These are phyloP conservation scores for Athalia circularis DNA, from an alignment of 2,888 invertebrate genomes.

Conservation along the genomic window DNA sequence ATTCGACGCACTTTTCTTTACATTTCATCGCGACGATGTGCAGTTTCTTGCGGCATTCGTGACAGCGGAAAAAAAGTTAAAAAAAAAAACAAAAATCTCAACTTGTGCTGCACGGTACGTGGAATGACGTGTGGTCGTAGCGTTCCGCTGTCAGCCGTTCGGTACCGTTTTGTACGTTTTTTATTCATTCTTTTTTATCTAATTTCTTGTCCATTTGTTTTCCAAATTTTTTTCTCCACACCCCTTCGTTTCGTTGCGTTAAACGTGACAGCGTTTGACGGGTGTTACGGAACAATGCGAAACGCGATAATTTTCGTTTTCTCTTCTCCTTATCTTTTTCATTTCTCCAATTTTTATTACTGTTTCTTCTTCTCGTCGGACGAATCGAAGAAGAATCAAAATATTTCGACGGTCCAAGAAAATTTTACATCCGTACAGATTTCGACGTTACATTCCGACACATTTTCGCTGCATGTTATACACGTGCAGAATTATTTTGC, in stretches of 20 bases:
- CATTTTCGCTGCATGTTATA: too few species aligned
- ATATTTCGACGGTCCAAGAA: too few species aligned
- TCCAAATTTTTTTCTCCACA: background rate
- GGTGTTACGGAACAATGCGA: background rate
- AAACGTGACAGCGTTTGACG: conserved; percentile 14
- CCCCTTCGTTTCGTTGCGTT: conserved; percentile 13
- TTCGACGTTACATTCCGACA: too few species aligned
- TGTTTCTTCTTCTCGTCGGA: background rate
- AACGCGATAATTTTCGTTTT: background rate
- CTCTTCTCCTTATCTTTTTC: background rate
- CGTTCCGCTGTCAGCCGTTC: background rate
- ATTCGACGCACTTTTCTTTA: too few species aligned
- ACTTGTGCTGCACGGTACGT: background rate
- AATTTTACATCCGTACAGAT: too few species aligned
- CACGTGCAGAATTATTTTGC: too few species aligned
- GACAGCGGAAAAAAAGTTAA: background rate
- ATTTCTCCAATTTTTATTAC: background rate
- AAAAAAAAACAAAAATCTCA: background rate
- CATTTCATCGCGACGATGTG: too few species aligned
- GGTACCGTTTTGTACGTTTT: background rate
- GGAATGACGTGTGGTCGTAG: background rate
- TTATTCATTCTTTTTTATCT: background rate
- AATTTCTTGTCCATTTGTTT: background rate
- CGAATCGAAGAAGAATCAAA: too few species aligned
- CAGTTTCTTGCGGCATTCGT: too few species aligned